Conservation (phyloP, 2,888 invertebrate genomes). For the Ophonus ardosiacus region DNA sequence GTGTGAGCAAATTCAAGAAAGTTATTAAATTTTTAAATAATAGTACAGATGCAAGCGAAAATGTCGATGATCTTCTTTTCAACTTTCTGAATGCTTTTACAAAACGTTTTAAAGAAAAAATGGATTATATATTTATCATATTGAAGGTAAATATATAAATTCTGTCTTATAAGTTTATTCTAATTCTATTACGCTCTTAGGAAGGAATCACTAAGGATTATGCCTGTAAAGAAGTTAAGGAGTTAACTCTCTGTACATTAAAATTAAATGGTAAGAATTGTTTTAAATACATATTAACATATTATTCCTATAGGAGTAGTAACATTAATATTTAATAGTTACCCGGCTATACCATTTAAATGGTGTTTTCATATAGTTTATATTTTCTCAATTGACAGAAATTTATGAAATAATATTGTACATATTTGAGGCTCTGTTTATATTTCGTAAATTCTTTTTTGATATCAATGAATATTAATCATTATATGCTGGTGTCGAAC, state of each 20-base stretch:
- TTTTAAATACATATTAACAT: background rate
- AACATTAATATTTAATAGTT: no score
- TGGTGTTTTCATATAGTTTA: no score
- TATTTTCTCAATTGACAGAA: no score
- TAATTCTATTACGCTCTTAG: background rate
- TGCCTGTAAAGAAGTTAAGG: background rate
- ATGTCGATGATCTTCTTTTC: background rate
- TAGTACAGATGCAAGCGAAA: background rate
- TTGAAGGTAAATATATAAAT: background rate
- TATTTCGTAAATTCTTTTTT: no score
- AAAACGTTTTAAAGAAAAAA: no score
- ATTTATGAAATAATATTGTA: no score
- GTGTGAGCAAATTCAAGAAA: background rate
- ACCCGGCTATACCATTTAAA: no score
- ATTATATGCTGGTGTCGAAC: no score
- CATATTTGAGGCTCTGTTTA: no score
- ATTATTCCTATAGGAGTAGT: background rate
- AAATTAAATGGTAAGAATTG: constrained; percentile 1
- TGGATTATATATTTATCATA: no score
- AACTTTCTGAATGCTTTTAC: background rate
- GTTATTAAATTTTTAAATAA: constrained; percentile 1
- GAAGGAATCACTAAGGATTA: background rate
- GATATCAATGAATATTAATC: no score
- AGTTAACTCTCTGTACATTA: background rate
- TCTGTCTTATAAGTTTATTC: background rate